These are phyloP conservation scores for Abrostola triplasia DNA, from an alignment of 2,888 invertebrate genomes.

Conservation along the genomic window DNA sequence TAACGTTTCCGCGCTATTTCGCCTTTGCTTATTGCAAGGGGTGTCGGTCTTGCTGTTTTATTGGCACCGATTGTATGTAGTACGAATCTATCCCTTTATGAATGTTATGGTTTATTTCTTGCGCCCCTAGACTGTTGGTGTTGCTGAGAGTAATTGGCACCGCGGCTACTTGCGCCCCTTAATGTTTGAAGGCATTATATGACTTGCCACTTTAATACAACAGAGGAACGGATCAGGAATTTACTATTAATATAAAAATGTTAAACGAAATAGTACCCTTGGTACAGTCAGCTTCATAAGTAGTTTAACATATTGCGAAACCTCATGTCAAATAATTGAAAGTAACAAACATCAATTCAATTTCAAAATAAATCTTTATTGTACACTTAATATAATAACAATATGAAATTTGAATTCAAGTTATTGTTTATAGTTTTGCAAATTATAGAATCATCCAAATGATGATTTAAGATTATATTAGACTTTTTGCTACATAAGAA, in stretches of 20 bases:
- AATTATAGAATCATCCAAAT: no score
- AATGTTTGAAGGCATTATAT: slow-evolving; percentile 44
- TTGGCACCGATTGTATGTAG: slow-evolving; percentile 85
- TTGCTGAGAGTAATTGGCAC: slow-evolving; percentile 65
- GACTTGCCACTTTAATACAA: slow-evolving; percentile 53
- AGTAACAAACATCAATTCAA: no score
- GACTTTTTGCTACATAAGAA: no score
- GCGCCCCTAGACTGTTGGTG: slow-evolving; percentile 68
- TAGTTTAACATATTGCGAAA: no score
- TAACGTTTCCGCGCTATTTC: slow-evolving; percentile 86
- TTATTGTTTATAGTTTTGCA: no score
- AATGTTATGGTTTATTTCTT: slow-evolving; percentile 80
- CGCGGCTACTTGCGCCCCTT: slow-evolving; percentile 58
- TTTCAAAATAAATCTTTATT: no score
- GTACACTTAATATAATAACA: no score
- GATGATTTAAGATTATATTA: no score
- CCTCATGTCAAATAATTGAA: no score
- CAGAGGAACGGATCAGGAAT: slow-evolving; percentile 47
- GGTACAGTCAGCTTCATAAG: slow-evolving; percentile 6
- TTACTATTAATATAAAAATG: slow-evolving; percentile 42
- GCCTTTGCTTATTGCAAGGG: slow-evolving; percentile 84
- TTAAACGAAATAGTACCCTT: slow-evolving; percentile 1
- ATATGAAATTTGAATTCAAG: no score
- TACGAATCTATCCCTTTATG: slow-evolving; percentile 84
- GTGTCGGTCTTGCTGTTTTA: slow-evolving; percentile 81